Percentiles rank a stretch among this genome's conserved stretches.
Conservation (phyloP, 2,888 invertebrate species). For the Trilocha varians region DNA sequence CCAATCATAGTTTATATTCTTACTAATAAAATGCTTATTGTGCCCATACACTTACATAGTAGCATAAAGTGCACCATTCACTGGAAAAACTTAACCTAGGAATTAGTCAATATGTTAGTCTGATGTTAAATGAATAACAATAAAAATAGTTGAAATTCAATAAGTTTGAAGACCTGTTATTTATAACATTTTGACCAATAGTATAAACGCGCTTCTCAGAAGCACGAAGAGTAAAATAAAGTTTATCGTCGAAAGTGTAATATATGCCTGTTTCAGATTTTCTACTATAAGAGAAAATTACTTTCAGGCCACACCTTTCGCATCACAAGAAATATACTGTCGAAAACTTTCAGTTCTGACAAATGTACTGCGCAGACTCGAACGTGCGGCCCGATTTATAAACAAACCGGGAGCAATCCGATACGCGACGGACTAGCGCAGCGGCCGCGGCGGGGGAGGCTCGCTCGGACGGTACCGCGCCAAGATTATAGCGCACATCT, state of each 20-base stretch:
- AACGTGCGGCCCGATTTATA: constrained; percentile 45
- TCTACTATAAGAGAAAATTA: neutral
- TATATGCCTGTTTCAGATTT: neutral
- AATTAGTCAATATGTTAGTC: neutral
- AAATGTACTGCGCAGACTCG: constrained; percentile 15
- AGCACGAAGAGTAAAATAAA: neutral
- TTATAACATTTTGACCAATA: neutral
- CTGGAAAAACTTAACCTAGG: neutral
- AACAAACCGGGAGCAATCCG: constrained; percentile 44
- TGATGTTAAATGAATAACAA: neutral
- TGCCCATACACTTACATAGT: neutral
- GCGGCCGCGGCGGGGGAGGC: constrained; percentile 30
- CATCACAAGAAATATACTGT: neutral
- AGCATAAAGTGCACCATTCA: neutral
- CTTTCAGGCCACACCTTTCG: neutral
- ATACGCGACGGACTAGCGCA: constrained; percentile 27
- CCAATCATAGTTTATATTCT: constrained; percentile 39
- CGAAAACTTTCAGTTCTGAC: neutral
- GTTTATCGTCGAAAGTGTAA: neutral
- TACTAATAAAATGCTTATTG: constrained; percentile 16
- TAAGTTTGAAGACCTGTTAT: neutral
- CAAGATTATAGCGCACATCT: constrained; percentile 89
- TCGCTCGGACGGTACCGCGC: constrained; percentile 76
- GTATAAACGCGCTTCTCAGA: neutral
- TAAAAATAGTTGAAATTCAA: neutral